phyloP scores from a whole-genome alignment of 2,888 invertebrate genomes.

The Limnephilus lunatus region DNA sequence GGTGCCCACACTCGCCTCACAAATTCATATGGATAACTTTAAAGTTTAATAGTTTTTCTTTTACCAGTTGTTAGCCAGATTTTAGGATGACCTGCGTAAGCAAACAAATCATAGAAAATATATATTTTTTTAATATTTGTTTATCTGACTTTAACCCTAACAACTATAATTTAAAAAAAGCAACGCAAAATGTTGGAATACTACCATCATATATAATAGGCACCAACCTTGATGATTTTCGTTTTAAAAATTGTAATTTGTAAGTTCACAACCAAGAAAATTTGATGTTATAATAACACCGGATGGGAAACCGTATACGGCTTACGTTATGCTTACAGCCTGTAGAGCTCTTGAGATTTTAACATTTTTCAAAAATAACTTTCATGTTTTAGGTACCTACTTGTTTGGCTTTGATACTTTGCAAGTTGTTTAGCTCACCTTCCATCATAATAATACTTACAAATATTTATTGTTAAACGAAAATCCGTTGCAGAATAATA shows the following conservation, averaged over 20 bases:
- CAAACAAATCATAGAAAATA: too few relatives aligned
- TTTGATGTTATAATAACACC: not conserved
- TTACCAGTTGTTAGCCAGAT: too few relatives aligned
- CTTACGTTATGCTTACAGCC: not conserved
- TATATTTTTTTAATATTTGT: too few relatives aligned
- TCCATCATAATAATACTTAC: not conserved
- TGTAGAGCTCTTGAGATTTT: not conserved
- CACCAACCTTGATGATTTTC: not conserved
- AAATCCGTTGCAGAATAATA: not conserved
- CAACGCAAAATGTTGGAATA: not conserved
- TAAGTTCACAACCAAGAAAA: too few relatives aligned
- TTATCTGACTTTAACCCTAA: too few relatives aligned
- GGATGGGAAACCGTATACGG: not conserved
- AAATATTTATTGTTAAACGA: not conserved
- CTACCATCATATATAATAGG: not conserved
- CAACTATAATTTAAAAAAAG: too few relatives aligned
- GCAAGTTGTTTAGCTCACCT: not conserved
- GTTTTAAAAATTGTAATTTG: not conserved
- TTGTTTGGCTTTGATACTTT: not conserved
- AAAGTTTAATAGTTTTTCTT: too few relatives aligned
- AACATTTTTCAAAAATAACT: not conserved
- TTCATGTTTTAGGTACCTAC: not conserved
- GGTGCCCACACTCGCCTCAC: too few relatives aligned
- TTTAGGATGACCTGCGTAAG: too few relatives aligned
- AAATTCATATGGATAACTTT: too few relatives aligned